phyloP scores from a whole-genome alignment of 1,140 invertebrate species.

The Leptinotarsa lineolata region DNA sequence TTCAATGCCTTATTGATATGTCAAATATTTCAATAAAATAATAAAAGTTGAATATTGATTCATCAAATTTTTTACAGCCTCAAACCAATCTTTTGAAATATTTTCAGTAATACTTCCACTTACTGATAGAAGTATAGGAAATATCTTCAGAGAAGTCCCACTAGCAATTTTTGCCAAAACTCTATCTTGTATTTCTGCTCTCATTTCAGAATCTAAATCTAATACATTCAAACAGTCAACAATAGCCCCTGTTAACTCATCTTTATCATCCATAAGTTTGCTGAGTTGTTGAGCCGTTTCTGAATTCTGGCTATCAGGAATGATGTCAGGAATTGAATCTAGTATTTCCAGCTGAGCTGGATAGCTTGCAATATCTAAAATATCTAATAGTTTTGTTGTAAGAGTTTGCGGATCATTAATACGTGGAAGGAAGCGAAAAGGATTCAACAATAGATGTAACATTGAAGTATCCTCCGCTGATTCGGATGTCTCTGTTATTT shows the following conservation, averaged over 20 bases:
- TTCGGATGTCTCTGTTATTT: constrained; percentile 49
- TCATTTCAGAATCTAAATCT: constrained; percentile 41
- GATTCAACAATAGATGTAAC: constrained; percentile 44
- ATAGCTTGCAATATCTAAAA: constrained; percentile 47
- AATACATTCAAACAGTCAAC: constrained; percentile 50
- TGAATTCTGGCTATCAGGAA: constrained; percentile 48
- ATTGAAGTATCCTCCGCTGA: constrained; percentile 39
- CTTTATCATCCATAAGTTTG: constrained; percentile 45
- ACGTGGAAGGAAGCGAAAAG: constrained; percentile 47
- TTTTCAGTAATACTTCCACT: neutral
- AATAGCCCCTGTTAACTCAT: constrained; percentile 44
- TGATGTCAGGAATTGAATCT: constrained; percentile 50
- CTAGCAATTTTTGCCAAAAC: constrained; percentile 41
- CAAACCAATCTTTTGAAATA: no score
- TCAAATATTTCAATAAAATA: no score
- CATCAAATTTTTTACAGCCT: no score
- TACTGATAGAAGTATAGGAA: constrained; percentile 44
- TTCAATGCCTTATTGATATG: no score
- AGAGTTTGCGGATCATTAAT: constrained; percentile 44
- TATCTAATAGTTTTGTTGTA: constrained; percentile 46
- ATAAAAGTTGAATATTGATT: no score
- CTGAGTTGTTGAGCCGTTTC: constrained; percentile 43
- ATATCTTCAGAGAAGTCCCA: constrained; percentile 40
- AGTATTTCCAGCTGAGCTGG: constrained; percentile 51
- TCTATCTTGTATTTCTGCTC: constrained; percentile 43